Evolutionary conservation across 2,888 invertebrate species (phyloP), one percentile per base, ranked within the genome.

Genomic region (Acrobasis suavella): DNA sequence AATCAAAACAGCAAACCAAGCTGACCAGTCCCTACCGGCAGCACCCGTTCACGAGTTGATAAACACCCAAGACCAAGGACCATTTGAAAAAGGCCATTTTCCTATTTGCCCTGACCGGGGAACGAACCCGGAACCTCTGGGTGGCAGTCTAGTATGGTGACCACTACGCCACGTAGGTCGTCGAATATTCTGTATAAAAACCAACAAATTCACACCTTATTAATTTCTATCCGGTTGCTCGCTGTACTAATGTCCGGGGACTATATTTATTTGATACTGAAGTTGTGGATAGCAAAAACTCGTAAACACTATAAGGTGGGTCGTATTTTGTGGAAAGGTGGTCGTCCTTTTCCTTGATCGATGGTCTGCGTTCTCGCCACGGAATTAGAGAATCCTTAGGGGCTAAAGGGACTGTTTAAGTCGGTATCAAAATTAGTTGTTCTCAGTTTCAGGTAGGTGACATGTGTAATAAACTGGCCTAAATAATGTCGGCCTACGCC

Each of bases 291-390:
- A 69, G 75, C 73, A 77, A 79, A 76, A 79, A 74, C 75, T 75
- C 81, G 83, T 87, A 86, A 87, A 87, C 81, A 81, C 70, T 63
- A 64, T 66, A 72, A 56, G 67, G 70, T 69, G 70, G 74, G 70
- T 78, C 84, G 84, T 89, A 89, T 86, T 83, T 90, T 77, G 86
- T 72, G 70, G 77, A 82, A 85, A 82, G 86, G 87, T 81, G 75
- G 80, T 75, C 87, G 84, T 89, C 75, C 78, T 67, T 89, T 87
- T 82, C 72, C 66, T 79, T 89, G 88, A 89, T 87, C 79, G 82
- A 89, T 89, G 86, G 74, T 67, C 59, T 67, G 72, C 67, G 71
- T 74, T 75, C 76, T 71, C 73, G 69, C 56, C 59, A 60, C 52
- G 64, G 74, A 75, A 80, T 77, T 77, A 73, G 69, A 46, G 17